Conservation (phyloP, 2,797 vertebrate species). For the Sebastes taczanowskii region DNA sequence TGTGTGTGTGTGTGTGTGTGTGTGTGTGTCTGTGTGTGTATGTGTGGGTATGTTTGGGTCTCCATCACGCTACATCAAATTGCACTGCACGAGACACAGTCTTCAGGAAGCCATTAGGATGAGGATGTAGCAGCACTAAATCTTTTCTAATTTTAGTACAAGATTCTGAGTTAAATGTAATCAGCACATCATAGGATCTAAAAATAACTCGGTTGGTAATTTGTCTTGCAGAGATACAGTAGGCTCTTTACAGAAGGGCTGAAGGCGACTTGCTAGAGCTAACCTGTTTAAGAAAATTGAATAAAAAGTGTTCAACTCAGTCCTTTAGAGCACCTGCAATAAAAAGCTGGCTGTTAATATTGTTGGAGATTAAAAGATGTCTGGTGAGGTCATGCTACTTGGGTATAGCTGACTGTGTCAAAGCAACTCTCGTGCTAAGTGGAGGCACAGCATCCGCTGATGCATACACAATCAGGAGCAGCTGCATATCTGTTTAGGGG, state of each 20-base stretch:
- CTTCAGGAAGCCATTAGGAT: constrained; percentile 50
- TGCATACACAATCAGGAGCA: constrained; percentile 27
- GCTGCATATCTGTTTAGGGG: constrained; percentile 8
- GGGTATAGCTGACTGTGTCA: constrained; percentile 14
- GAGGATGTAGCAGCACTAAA: constrained; percentile 31
- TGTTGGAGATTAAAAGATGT: constrained; percentile 14
- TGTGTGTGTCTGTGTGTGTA: constrained; percentile 20
- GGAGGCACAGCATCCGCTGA: constrained; percentile 16
- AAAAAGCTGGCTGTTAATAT: constrained; percentile 12
- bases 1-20: constrained; percentile 15
- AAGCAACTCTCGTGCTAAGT: background rate
- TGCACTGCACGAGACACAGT: constrained; percentile 59
- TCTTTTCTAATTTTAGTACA: constrained; percentile 51
- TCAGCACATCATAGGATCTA: constrained; percentile 51
- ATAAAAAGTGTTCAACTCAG: background rate
- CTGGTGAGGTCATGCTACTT: constrained; percentile 5
- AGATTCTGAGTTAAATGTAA: constrained; percentile 46
- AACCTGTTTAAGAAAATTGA: background rate
- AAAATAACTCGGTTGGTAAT: constrained; percentile 45
- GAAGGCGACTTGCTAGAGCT: background rate
- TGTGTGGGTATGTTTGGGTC: constrained; percentile 48
- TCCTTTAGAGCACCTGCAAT: background rate
- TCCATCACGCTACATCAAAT: constrained; percentile 62
- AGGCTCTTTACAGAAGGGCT: background rate
- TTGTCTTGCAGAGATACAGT: constrained; percentile 26